Conservation (phyloP, 1,140 invertebrate species). For the Phymorhynchus buccinoides region DNA sequence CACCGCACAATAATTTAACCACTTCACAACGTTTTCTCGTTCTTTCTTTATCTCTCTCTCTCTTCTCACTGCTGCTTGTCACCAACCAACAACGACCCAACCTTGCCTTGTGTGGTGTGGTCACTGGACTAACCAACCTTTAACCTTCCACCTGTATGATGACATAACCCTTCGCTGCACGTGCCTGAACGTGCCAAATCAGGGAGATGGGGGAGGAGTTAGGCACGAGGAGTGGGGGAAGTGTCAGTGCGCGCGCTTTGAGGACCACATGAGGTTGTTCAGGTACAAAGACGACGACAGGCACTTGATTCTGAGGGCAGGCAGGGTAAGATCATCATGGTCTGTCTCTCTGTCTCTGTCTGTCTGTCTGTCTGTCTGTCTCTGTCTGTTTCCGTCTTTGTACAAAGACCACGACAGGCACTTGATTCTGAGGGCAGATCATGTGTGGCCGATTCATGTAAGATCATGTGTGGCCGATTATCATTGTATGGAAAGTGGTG, state of each 20-base stretch:
- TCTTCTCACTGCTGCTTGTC: neutral
- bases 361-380: neutral
- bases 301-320: neutral
- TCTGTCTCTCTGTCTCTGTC: neutral
- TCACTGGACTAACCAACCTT: too few relatives aligned
- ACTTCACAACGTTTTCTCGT: neutral
- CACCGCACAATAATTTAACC: neutral
- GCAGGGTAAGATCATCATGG: slow-evolving; percentile 19
- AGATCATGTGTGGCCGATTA: too few relatives aligned
- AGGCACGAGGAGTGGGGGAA: neutral
- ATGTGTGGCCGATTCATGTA: too few relatives aligned
- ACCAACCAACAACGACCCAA: too few relatives aligned
- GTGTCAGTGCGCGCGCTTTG: slow-evolving; percentile 20
- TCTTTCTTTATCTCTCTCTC: neutral
- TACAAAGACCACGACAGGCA: too few relatives aligned
- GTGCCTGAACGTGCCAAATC: too few relatives aligned
- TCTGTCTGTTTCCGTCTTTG: neutral
- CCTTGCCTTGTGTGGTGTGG: neutral
- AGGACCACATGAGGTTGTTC: slow-evolving; percentile 27
- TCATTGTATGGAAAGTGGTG: too few relatives aligned
- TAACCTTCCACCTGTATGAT: neutral
- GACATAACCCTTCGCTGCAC: neutral
- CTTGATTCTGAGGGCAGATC: too few relatives aligned
- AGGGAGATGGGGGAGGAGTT: neutral
- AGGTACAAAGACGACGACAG: neutral